Evolutionary conservation across 2,113 vertebrate species (phyloP).

Genomic region (Leptodactylus fuscus): DNA sequence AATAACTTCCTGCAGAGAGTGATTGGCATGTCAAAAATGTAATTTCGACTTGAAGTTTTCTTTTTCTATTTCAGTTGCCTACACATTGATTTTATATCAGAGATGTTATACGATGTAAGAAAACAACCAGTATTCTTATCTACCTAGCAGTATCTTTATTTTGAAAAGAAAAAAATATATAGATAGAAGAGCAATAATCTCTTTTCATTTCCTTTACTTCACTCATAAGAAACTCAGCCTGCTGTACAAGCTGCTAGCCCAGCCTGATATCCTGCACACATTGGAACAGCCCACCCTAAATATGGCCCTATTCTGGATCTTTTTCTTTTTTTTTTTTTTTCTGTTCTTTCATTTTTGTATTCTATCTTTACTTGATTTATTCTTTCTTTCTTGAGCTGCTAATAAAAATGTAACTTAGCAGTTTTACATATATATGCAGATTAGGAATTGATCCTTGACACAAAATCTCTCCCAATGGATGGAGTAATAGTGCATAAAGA

Average conservation of each 20-base stretch:
- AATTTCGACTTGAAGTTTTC: constrained; percentile 37
- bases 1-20: constrained; percentile 36
- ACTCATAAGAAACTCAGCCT: constrained; percentile 24
- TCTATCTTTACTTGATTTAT: background rate
- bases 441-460: background rate
- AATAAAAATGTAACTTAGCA: background rate
- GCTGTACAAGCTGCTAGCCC: background rate
- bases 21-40: constrained; percentile 53
- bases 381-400: background rate
- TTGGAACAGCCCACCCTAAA: background rate
- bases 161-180: constrained; percentile 9
- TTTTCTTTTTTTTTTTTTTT: background rate
- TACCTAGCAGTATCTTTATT: constrained; percentile 38
- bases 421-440: background rate
- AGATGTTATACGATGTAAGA: constrained; percentile 35
- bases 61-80: constrained; percentile 35
- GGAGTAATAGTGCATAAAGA: background rate
- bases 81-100: constrained; percentile 45
- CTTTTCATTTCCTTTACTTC: constrained; percentile 50
- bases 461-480: background rate
- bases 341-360: background rate
- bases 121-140: constrained; percentile 23
- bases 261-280: constrained; percentile 12
- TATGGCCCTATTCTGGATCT: background rate
- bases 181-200: constrained; percentile 45